Conservation (phyloP, 1,140 invertebrate genomes). For the Drosophila seguyi region DNA sequence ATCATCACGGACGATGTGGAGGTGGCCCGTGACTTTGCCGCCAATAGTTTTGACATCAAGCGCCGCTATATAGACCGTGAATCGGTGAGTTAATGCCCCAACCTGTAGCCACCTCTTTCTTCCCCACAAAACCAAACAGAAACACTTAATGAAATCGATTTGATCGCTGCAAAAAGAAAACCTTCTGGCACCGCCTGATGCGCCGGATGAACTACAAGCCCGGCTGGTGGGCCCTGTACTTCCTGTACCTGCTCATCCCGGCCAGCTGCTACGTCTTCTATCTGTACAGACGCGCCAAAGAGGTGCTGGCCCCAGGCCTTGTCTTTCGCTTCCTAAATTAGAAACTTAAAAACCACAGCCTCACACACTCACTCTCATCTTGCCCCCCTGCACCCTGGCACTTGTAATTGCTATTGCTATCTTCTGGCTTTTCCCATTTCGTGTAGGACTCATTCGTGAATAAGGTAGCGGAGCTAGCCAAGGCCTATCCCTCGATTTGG, state of each 20-base stretch:
- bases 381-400: slow-evolving; percentile 48
- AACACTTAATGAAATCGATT: slow-evolving; percentile 19
- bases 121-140: slow-evolving; percentile 14
- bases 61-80: slow-evolving; percentile 91
- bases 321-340: slow-evolving; percentile 9
- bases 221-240: slow-evolving; percentile 92
- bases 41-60: slow-evolving; percentile 94
- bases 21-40: slow-evolving; percentile 93
- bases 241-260: slow-evolving; percentile 91
- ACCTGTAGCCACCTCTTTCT: neutral
- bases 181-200: slow-evolving; percentile 90
- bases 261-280: slow-evolving; percentile 90
- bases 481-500: slow-evolving; percentile 96
- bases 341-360: slow-evolving; percentile 5
- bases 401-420: slow-evolving; percentile 52
- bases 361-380: slow-evolving; percentile 36
- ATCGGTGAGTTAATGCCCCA: slow-evolving; percentile 88
- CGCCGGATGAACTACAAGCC: slow-evolving; percentile 91
- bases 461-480: slow-evolving; percentile 92
- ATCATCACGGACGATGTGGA: slow-evolving; percentile 94
- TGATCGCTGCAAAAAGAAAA: slow-evolving; percentile 86
- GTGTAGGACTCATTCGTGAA: slow-evolving; percentile 92
- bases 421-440: slow-evolving; percentile 53
- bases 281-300: slow-evolving; percentile 88
- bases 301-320: slow-evolving; percentile 86